A percentile compares a stretch with the other conserved stretches of the same genome.
phyloP scores from a whole-genome alignment of 2,797 vertebrate genomes.

The Phalanger gymnotis region DNA sequence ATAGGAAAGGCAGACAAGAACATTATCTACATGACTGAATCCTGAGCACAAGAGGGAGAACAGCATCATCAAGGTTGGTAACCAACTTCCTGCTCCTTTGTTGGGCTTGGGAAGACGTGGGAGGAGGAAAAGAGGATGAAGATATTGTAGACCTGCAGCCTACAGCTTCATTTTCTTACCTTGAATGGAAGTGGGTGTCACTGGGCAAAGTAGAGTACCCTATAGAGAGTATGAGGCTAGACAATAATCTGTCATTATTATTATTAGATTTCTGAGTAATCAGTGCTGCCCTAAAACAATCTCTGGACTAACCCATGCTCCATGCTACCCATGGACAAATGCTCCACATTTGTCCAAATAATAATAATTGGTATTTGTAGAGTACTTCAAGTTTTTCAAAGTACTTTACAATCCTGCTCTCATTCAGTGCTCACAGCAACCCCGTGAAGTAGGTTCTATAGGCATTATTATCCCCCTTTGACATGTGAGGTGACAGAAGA shows the following conservation, averaged over 20 bases:
- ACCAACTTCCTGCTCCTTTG: not conserved
- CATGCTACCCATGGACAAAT: no score
- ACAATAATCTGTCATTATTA: not conserved
- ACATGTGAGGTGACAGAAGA: not conserved
- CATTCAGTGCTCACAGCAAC: not conserved
- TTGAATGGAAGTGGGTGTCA: not conserved
- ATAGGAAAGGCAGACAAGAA: not conserved
- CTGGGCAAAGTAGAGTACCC: not conserved
- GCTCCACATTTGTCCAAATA: constrained; percentile 26
- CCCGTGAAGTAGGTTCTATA: not conserved
- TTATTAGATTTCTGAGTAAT: constrained; percentile 7
- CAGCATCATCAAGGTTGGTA: not conserved
- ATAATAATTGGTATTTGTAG: not conserved
- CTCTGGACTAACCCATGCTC: not conserved
- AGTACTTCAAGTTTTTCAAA: not conserved
- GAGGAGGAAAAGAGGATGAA: not conserved
- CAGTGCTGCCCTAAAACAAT: not conserved
- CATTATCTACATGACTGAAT: not conserved
- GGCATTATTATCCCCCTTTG: not conserved
- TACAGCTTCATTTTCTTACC: not conserved
- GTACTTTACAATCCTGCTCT: not conserved
- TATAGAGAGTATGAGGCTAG: not conserved
- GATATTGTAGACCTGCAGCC: not conserved
- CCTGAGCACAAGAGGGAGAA: not conserved
- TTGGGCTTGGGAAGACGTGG: not conserved